A percentile compares a stretch with the other conserved stretches of the same genome.
Evolutionary conservation across 2,888 invertebrate genomes (phyloP).

Genomic region (Oxytorus armatus): DNA sequence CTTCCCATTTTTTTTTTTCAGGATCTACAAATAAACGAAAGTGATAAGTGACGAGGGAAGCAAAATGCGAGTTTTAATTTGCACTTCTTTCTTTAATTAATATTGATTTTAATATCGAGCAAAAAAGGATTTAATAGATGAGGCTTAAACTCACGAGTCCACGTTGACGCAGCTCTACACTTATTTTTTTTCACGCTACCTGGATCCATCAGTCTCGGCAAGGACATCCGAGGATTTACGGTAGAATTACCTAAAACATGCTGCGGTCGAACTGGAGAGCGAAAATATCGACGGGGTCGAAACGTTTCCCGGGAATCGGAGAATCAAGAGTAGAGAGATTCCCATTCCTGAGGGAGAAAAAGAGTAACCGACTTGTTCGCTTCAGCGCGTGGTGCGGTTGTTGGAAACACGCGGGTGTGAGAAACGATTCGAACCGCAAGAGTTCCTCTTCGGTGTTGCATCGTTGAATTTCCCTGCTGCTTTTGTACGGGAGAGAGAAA

Average conservation of each 20-base stretch:
- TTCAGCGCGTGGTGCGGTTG: slow-evolving; percentile 32
- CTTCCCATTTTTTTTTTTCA: background rate
- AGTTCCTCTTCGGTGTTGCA: slow-evolving; percentile 13
- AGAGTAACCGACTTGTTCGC: background rate
- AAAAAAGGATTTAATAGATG: no score
- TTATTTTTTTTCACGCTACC: slow-evolving; percentile 6
- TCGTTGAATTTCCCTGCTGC: slow-evolving; percentile 51
- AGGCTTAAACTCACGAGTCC: background rate
- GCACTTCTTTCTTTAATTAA: background rate
- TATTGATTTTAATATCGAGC: background rate
- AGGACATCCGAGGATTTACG: slow-evolving; percentile 12
- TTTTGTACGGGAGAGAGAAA: slow-evolving; percentile 11
- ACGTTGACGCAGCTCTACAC: background rate
- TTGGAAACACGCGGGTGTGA: slow-evolving; percentile 49
- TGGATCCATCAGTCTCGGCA: slow-evolving; percentile 38
- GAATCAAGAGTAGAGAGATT: slow-evolving; percentile 21
- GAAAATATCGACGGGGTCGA: slow-evolving; percentile 39
- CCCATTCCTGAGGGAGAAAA: slow-evolving; percentile 4
- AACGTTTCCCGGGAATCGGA: slow-evolving; percentile 34
- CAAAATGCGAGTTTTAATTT: background rate
- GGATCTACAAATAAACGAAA: no score
- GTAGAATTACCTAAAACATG: slow-evolving; percentile 24
- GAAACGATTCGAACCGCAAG: slow-evolving; percentile 48
- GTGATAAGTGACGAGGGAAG: background rate
- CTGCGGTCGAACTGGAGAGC: slow-evolving; percentile 9